Base-by-base conservation (phyloP, 2,797 vertebrate genomes). In the Argentina silus region DNA sequence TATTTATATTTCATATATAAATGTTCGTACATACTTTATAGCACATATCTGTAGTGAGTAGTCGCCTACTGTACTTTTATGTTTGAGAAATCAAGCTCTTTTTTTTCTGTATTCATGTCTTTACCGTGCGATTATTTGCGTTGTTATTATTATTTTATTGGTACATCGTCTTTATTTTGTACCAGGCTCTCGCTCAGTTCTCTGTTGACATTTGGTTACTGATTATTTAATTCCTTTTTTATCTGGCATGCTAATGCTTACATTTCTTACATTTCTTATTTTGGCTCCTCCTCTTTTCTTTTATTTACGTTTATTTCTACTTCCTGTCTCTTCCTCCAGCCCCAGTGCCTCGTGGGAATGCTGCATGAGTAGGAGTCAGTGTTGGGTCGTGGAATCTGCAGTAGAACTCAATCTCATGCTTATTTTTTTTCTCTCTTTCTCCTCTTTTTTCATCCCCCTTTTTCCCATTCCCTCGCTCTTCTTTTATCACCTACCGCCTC, bases 1-100 rank as follows among this genome's bases (percentile, higher is more conserved):
- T 83, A 72, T 81, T 69, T 83, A 63, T 84, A 82, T 75, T 62
- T 77, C 69, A 76, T 72, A 56, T 72, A 75, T 86, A 80, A 79
- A 68, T 85, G 74, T 84, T 77, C 68, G 83, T 88, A 71, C 87
- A 15, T 74, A 59, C 66, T 57, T 44, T 27, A n/a, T 63, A 78
- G 81, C 69, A 78, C 66, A 86, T 69, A 80, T 59, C 75, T 65
- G 7, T 84, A 62, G 64, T 77, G 78, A 53, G 0, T 78, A 73
- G 70, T 78, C 50, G 70, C 66, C 84, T 81, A 80, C 62, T 87
- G 72, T 83, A 70, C 6, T 43, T 67, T 76, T 66, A 14, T 71
- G 51, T 73, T 45, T 8, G 42, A 72, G 48, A 57, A 53, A 36
- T 6, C 9, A 9, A 51, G 10, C 10, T 48, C 0, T 50, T 44